Percentiles rank a stretch among this genome's conserved stretches.
Conservation (phyloP, 1,140 invertebrate species). For the Saxidomus purpurata region DNA sequence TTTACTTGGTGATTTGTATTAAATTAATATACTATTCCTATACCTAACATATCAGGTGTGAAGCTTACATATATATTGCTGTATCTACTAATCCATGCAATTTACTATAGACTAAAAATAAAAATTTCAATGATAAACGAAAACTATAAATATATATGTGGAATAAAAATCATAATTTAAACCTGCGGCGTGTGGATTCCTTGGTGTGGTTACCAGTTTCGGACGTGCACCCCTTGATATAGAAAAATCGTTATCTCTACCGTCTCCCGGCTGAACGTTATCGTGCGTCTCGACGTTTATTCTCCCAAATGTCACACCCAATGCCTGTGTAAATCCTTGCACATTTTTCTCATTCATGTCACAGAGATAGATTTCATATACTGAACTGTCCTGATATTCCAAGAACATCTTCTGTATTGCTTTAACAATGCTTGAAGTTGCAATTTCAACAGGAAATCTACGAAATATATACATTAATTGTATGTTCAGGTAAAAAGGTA, state of each 20-base stretch:
- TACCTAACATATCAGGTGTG: too few relatives aligned
- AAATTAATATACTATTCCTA: too few relatives aligned
- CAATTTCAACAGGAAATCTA: neutral
- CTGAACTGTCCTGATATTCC: neutral
- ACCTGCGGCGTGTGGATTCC: too few relatives aligned
- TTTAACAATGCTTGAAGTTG: conserved; percentile 1
- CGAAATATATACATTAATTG: too few relatives aligned
- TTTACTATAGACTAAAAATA: too few relatives aligned
- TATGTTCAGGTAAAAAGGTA: too few relatives aligned
- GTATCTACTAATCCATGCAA: too few relatives aligned
- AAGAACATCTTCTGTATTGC: neutral
- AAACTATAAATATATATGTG: too few relatives aligned
- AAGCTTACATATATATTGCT: too few relatives aligned
- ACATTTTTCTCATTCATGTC: neutral
- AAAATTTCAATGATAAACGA: too few relatives aligned
- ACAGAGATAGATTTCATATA: conserved; percentile 14
- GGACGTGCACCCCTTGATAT: neutral
- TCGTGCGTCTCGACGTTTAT: neutral
- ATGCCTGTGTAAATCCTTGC: neutral
- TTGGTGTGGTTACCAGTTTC: neutral
- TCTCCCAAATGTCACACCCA: neutral
- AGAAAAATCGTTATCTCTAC: neutral
- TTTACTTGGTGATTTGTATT: too few relatives aligned
- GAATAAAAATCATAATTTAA: too few relatives aligned
- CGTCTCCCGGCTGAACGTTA: neutral